These are phyloP conservation scores for Anoplolepis gracilipes DNA, from an alignment of 1,140 invertebrate species.

Conservation along the genomic window DNA sequence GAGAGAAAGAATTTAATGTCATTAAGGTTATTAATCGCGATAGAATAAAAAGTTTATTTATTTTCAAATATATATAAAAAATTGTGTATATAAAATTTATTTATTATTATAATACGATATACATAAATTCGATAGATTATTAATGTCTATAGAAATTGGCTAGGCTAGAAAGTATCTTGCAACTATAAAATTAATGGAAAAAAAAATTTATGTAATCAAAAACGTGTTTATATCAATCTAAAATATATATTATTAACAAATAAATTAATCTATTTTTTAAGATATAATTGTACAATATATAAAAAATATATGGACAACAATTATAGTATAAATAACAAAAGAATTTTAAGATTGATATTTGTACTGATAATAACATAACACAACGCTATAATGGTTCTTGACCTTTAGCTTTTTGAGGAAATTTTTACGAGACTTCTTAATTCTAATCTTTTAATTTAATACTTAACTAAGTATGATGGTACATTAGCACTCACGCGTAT, in stretches of 20 bases:
- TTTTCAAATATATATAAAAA: not conserved
- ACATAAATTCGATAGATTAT: not conserved
- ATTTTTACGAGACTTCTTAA: not conserved
- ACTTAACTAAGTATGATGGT: too few relatives aligned
- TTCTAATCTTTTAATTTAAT: conserved; percentile 21
- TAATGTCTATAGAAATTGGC: not conserved
- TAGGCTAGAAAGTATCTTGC: not conserved
- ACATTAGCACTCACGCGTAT: not conserved
- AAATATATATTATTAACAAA: too few relatives aligned
- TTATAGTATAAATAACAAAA: not conserved
- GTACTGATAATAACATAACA: not conserved
- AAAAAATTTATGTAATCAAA: not conserved
- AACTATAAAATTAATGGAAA: not conserved
- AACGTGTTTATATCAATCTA: too few relatives aligned
- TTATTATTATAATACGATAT: not conserved
- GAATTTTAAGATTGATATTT: not conserved
- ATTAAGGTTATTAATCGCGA: not conserved
- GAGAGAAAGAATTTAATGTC: not conserved
- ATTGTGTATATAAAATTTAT: not conserved
- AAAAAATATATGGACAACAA: too few relatives aligned
- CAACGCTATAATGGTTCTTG: not conserved
- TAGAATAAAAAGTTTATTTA: not conserved
- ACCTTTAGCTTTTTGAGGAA: not conserved
- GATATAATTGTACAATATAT: too few relatives aligned
- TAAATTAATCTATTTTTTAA: too few relatives aligned